Evolutionary conservation across 2,113 vertebrate species (phyloP).

Genomic region (Rattus rattus): DNA sequence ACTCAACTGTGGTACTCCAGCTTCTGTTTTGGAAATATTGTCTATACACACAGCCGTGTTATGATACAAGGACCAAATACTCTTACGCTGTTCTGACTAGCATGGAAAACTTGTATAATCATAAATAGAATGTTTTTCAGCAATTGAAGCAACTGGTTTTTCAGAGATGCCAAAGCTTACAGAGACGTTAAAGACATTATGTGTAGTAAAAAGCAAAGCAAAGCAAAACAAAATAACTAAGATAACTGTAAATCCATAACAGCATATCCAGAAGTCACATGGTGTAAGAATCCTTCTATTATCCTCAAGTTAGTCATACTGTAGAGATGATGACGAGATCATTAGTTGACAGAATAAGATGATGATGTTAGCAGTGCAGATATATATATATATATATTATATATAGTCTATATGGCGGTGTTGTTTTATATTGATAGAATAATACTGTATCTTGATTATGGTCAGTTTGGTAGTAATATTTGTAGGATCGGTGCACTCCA

Average conservation of each 20-base stretch:
- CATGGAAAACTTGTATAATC: not conserved
- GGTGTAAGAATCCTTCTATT: not conserved
- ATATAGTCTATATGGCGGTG: no score
- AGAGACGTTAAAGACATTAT: not conserved
- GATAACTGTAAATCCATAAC: not conserved
- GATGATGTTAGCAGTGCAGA: not conserved
- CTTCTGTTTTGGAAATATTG: not conserved
- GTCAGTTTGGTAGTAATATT: not conserved
- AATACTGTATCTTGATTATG: not conserved
- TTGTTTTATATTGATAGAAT: not conserved
- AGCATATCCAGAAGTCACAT: not conserved
- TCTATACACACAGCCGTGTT: not conserved
- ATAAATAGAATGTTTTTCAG: not conserved
- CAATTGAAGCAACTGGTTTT: not conserved
- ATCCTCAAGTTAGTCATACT: not conserved
- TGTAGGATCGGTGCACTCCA: no score
- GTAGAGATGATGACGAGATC: not conserved
- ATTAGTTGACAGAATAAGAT: not conserved
- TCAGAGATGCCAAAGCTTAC: not conserved
- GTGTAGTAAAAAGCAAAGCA: not conserved
- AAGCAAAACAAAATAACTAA: not conserved
- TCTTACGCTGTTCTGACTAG: not conserved
- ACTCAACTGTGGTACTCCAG: not conserved
- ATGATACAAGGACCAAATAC: not conserved
- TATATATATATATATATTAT: not conserved